Conservation (phyloP, 2,797 vertebrate species). For the Fistularia tabacaria region DNA sequence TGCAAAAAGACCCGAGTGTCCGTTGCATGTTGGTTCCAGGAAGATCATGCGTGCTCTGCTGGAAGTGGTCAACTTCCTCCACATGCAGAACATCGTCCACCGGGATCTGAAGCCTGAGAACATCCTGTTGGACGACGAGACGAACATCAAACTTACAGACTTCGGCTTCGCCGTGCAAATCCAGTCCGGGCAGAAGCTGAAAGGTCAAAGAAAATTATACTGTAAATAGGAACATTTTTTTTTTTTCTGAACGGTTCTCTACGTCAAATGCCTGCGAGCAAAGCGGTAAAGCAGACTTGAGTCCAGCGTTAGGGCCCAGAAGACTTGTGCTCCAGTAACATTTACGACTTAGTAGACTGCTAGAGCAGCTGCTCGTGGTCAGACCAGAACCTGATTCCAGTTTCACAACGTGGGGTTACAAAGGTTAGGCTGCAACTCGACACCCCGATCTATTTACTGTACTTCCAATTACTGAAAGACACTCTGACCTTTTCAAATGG, state of each 20-base stretch:
- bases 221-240: too few relatives aligned
- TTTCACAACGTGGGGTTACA: constrained; percentile 37
- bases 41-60: constrained; percentile 93
- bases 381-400: constrained; percentile 29
- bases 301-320: too few relatives aligned
- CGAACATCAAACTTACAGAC: constrained; percentile 96
- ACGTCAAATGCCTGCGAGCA: neutral
- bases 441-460: constrained; percentile 44
- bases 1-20: neutral
- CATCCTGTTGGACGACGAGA: constrained; percentile 91
- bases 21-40: constrained; percentile 58
- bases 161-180: constrained; percentile 94
- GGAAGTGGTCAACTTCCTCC: constrained; percentile 88
- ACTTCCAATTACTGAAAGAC: constrained; percentile 6
- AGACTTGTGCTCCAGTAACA: too few relatives aligned
- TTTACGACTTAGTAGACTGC: constrained; percentile 5
- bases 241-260: neutral
- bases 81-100: constrained; percentile 89
- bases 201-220: constrained; percentile 72
- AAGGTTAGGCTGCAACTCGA: constrained; percentile 61
- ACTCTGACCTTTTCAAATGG: constrained; percentile 53
- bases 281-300: neutral
- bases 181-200: constrained; percentile 76
- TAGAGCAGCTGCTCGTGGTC: constrained; percentile 36
- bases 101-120: constrained; percentile 96